phyloP scores from a whole-genome alignment of 2,113 vertebrate genomes.

The Gallinago undulata region DNA sequence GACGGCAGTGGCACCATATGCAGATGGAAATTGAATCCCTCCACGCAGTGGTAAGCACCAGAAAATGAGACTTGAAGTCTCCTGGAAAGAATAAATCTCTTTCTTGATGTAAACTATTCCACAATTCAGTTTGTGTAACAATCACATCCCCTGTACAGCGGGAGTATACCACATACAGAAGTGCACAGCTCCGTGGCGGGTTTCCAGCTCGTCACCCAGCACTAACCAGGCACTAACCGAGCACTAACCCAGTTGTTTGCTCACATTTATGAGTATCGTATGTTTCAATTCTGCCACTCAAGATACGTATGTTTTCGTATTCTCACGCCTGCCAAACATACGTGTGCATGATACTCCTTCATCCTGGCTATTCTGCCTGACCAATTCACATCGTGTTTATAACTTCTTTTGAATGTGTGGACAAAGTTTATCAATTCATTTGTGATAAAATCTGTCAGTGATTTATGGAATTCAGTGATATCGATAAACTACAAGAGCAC shows the following conservation, averaged over 20 bases:
- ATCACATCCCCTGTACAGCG: background rate
- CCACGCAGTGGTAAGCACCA: conserved; percentile 85
- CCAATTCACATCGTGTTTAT: background rate
- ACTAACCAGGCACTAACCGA: background rate
- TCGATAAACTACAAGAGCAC: background rate
- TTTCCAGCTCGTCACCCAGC: background rate
- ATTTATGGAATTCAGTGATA: background rate
- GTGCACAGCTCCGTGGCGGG: accelerated
- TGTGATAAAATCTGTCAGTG: background rate
- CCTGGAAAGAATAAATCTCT: background rate
- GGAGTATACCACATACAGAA: background rate
- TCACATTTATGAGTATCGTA: background rate
- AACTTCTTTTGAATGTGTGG: background rate
- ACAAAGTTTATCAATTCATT: background rate
- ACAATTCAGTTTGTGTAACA: background rate
- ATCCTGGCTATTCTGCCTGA: background rate
- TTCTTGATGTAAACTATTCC: background rate
- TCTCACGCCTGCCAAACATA: background rate
- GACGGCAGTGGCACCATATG: conserved; percentile 89
- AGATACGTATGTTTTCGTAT: accelerated
- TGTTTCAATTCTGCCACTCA: background rate
- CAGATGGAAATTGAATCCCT: conserved; percentile 94
- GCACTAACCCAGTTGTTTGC: background rate
- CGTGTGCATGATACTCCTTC: background rate
- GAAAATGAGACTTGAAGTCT: background rate